phyloP scores from a whole-genome alignment of 1,140 invertebrate genomes.

The Heliconius melpomene region DNA sequence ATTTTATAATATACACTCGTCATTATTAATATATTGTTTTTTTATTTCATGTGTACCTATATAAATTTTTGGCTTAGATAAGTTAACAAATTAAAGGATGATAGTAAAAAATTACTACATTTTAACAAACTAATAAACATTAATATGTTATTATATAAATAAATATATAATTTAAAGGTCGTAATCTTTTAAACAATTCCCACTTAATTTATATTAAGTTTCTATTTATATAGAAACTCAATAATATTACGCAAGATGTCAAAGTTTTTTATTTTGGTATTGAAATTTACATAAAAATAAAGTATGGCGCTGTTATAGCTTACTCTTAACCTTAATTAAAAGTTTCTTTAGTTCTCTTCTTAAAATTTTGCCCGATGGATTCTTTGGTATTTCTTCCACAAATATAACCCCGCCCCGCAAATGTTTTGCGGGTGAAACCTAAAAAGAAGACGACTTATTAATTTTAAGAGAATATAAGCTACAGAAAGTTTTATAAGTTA shows the following conservation, averaged over 20 bases:
- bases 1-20: background rate
- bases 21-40: background rate
- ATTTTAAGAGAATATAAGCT: too few relatives aligned
- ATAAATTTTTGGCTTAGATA: background rate
- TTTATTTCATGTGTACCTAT: background rate
- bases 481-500: too few relatives aligned
- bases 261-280: background rate
- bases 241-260: background rate
- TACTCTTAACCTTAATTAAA: conserved; percentile 60
- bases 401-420: conserved; percentile 85
- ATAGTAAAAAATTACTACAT: background rate
- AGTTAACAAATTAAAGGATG: too few relatives aligned
- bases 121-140: background rate
- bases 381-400: conserved; percentile 84
- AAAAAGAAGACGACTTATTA: conserved; percentile 26
- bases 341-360: conserved; percentile 80
- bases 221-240: background rate
- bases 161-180: background rate
- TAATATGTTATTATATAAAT: too few relatives aligned
- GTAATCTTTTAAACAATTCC: background rate
- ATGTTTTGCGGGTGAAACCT: conserved; percentile 79
- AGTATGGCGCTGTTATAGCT: conserved; percentile 49
- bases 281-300: background rate
- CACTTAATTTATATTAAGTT: too few relatives aligned
- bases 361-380: conserved; percentile 85